Conservation (phyloP, 2,797 vertebrate species). For the Macrochelys suwanniensis region DNA sequence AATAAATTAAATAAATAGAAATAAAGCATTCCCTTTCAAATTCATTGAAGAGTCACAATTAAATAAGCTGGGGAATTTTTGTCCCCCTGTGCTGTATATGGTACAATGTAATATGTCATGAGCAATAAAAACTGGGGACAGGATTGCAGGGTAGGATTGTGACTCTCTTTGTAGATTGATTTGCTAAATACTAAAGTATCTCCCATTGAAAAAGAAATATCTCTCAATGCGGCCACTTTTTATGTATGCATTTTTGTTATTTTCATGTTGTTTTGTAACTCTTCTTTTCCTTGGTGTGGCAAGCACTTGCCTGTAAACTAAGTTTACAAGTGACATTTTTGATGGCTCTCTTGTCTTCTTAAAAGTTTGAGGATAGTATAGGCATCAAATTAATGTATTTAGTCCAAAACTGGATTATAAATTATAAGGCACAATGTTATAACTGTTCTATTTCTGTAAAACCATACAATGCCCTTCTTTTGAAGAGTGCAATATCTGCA, state of each 20-base stretch:
- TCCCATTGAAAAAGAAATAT: conserved; percentile 2
- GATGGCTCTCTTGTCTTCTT: not conserved
- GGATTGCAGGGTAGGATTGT: conserved; percentile 12
- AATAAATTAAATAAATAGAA: conserved; percentile 74
- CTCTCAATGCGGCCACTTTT: not conserved
- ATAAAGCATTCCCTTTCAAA: conserved; percentile 67
- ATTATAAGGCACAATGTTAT: not conserved
- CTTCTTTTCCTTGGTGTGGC: not conserved
- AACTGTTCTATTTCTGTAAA: accelerated
- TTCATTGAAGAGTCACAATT: conserved; percentile 71
- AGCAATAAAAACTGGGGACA: conserved; percentile 13
- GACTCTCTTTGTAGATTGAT: conserved; percentile 18
- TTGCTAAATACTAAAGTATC: conserved; percentile 18
- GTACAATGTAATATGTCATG: conserved; percentile 47
- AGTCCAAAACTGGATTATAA: not conserved
- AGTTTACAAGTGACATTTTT: not conserved
- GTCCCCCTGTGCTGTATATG: conserved; percentile 2
- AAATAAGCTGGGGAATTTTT: conserved; percentile 70
- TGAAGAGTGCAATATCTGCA: not conserved
- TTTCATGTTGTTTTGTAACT: not conserved
- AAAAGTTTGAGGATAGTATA: not conserved
- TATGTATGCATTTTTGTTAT: not conserved
- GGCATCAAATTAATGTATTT: not conserved
- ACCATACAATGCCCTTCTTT: not conserved
- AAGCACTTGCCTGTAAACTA: not conserved